Evolutionary conservation across 2,113 vertebrate species (phyloP), one percentile per base, ranked within the genome.

Genomic region (Tretioscincus oriximinensis): DNA sequence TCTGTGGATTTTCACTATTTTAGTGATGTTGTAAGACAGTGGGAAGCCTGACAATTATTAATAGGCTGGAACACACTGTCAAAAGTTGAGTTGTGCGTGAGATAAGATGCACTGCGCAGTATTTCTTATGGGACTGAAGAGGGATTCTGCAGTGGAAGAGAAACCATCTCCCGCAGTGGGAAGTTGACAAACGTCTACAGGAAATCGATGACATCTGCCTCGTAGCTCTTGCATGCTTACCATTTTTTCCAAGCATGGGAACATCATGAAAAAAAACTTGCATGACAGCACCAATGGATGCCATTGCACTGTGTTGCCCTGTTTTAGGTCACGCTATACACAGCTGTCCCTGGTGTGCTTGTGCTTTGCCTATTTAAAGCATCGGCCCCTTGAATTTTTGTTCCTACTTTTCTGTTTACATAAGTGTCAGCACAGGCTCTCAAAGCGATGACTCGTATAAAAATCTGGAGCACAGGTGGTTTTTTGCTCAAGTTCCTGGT

Each of bases 151-250:
- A 61, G 64, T 31, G 70, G 61, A 54, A 7, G 73, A 70, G 65
- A 68, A 18, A 60, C 3, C 29, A 63, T 61, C 80, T 69, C 81
- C 80, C 22, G n/a, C 65, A 45, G 81, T 77, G 79, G 68, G 35
- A 54, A 28, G 63, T 66, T 78, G 74, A 64, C 29, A 5, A 41
- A 47, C 22, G 26, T 81, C 69, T 61, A 31, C 35, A 29, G 81
- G 78, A 75, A 80, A 81, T 45, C 2, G 1, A 61, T 4, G 65
- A 65, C 76, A 81, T 71, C 77, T 69, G 80, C 80, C 71, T 79
- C 64, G 47, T 8, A 58, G 80, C 60, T 4, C 1, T 8, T 49
- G 28, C 75, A 76, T 67, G 77, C 86, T 75, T 3, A 0, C 10
- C 6, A 26, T 71, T 81, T 81, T 73, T 54, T 70, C 29, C 66